Base-by-base conservation (phyloP, 2,797 vertebrate genomes). In the Artibeus jamaicensis region DNA sequence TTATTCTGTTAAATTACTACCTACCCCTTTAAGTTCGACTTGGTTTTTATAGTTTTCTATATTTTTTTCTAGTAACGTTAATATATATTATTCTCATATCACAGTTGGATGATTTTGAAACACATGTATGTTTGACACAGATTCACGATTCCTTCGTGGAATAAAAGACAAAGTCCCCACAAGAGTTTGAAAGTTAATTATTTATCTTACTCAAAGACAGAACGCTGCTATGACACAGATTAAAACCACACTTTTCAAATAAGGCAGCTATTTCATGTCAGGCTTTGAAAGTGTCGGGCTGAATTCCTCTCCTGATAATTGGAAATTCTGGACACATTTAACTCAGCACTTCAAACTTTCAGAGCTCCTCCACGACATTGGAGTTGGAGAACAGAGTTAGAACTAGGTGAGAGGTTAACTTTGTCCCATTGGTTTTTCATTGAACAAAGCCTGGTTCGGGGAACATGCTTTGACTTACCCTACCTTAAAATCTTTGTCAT, bases 231-330 rank as follows among this genome's bases (percentile, higher is more conserved):
- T 70, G 68, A 53, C 62, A 94, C n/a, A 93, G 90, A 91, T 94
- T 93, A 78, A 89, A 97, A 93, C 21, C 90, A 65, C 11, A 77
- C 42, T 94, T 97, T 96, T 96, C 86, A 93, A 92, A 94, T 95
- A 89, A 90, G n/a, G 19, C 34, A 3, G 39, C 11, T 73, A 81
- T 95, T 95, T 90, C n/a, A 94, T 39, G 15, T 84, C 37, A 78
- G 55, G 42, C 62, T 93, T 88, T 95, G 34, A 57, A 93, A 96
- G 73, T 62, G 37, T 18, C 65, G 32, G 81, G 39, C 34, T 82
- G 70, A 88, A 79, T 85, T 24, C 39, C 22, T 92, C 48, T 89
- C 39, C 76, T 50, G 76, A 6, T 96, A 85, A 67, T 44, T 93
- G 62, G 74, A 90, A 86, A 94, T 95, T 94, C 67, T 53, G 9